These are phyloP conservation scores for Acanthopagrus latus DNA, from an alignment of 2,797 vertebrate genomes.

Conservation along the genomic window DNA sequence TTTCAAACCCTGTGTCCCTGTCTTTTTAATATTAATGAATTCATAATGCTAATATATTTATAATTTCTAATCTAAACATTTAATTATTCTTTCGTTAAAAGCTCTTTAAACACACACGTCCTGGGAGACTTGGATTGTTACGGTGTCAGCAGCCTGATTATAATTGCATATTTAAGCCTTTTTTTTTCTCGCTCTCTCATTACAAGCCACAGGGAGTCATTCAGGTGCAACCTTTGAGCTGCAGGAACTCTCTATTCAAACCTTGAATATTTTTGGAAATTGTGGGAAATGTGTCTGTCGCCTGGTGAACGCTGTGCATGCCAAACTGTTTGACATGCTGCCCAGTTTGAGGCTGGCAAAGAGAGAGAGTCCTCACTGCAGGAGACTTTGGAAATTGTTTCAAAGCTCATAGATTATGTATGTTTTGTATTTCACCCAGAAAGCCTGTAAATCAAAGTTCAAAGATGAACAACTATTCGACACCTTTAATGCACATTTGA, in stretches of 20 bases:
- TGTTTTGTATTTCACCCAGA: background rate
- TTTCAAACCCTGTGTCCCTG: conserved; percentile 20
- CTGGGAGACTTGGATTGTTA: conserved; percentile 31
- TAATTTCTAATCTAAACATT: conserved; percentile 35
- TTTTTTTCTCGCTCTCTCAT: conserved; percentile 30
- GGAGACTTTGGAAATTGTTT: conserved; percentile 5
- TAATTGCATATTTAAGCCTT: conserved; percentile 49
- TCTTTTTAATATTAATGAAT: conserved; percentile 32
- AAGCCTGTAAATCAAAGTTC: background rate
- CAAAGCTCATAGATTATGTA: conserved; percentile 15
- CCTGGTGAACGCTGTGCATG: conserved; percentile 13
- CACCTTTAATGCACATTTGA: background rate
- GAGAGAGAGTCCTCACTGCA: background rate
- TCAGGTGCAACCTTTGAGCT: conserved; percentile 36
- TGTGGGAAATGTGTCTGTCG: conserved; percentile 23
- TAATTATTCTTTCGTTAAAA: conserved; percentile 37
- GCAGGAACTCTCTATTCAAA: conserved; percentile 1
- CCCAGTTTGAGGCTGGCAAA: conserved; percentile 18
- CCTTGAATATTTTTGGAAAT: conserved; percentile 33
- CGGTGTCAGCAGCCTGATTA: conserved; percentile 20
- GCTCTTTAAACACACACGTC: conserved; percentile 23
- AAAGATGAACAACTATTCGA: no score
- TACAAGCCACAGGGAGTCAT: conserved; percentile 26
- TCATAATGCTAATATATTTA: conserved; percentile 41
- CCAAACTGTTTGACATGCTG: conserved; percentile 41